These are phyloP conservation scores for Platynereis dumerilii DNA, from an alignment of 2,888 invertebrate genomes.

Conservation along the genomic window DNA sequence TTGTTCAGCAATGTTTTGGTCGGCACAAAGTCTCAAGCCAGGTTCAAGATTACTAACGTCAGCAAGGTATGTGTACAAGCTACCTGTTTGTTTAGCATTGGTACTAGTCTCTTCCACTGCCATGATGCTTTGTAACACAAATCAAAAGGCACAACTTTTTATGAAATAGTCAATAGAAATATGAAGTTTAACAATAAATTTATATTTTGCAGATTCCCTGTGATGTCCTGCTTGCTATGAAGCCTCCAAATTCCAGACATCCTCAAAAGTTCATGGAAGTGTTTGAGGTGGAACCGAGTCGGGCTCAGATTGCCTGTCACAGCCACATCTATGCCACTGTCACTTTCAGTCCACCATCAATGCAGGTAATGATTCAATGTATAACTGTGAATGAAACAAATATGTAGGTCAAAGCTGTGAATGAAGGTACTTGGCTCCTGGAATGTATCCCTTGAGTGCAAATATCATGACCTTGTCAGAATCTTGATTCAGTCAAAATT, in stretches of 20 bases:
- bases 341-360: slow-evolving; percentile 61
- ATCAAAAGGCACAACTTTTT: no score
- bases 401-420: no score
- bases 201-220: slow-evolving; percentile 51
- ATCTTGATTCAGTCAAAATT: no score
- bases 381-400: no score
- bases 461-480: no score
- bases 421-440: no score
- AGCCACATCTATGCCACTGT: slow-evolving; percentile 60
- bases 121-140: no score
- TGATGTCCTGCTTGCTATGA: slow-evolving; percentile 58
- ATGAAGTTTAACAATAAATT: no score
- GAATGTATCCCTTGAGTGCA: no score
- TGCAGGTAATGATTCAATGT: slow-evolving; percentile 59
- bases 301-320: slow-evolving; percentile 60
- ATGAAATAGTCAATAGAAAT: no score
- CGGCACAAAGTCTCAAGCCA: slow-evolving; percentile 58
- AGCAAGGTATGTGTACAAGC: slow-evolving; percentile 59
- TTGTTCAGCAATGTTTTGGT: slow-evolving; percentile 63
- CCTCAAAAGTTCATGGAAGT: slow-evolving; percentile 51
- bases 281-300: slow-evolving; percentile 61
- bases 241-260: slow-evolving; percentile 46
- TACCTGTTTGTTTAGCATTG: no score
- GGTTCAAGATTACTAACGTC: slow-evolving; percentile 62
- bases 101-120: no score